phyloP scores from a whole-genome alignment of 2,888 invertebrate genomes.

The Phalera bucephala region DNA sequence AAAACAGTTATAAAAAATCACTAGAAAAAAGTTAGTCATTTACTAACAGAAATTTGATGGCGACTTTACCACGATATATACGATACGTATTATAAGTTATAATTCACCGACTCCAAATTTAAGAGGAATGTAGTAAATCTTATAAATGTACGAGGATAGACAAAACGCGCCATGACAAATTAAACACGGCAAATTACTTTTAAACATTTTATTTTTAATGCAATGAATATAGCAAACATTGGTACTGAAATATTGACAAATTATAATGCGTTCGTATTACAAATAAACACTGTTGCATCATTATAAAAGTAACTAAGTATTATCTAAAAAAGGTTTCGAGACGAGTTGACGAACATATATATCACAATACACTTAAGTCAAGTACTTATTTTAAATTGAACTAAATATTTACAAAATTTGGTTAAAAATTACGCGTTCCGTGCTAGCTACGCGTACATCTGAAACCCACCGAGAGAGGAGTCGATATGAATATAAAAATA shows the following conservation, averaged over 20 bases:
- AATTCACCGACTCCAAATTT: no score
- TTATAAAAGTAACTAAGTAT: slow-evolving; percentile 37
- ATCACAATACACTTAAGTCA: slow-evolving; percentile 68
- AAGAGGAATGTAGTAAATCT: no score
- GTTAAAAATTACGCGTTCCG: slow-evolving; percentile 22
- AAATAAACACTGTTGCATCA: slow-evolving; percentile 18
- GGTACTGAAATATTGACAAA: slow-evolving; percentile 43
- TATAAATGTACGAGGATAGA: no score
- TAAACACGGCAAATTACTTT: background rate
- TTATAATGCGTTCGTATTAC: slow-evolving; percentile 16
- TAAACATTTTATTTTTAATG: slow-evolving; percentile 48
- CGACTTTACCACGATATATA: no score
- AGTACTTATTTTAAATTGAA: slow-evolving; percentile 60
- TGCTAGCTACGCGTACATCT: slow-evolving; percentile 4
- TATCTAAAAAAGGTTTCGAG: slow-evolving; percentile 41
- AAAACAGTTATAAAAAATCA: no score
- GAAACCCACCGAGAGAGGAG: slow-evolving; percentile 8
- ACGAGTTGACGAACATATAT: slow-evolving; percentile 48
- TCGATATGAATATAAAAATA: slow-evolving; percentile 12
- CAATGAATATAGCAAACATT: slow-evolving; percentile 48
- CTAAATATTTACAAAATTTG: slow-evolving; percentile 73
- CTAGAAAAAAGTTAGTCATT: no score
- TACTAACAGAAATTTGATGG: no score
- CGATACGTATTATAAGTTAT: no score
- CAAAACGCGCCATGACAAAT: background rate